phyloP scores from a whole-genome alignment of 2,113 vertebrate genomes.

The Dipodomys ordii region DNA sequence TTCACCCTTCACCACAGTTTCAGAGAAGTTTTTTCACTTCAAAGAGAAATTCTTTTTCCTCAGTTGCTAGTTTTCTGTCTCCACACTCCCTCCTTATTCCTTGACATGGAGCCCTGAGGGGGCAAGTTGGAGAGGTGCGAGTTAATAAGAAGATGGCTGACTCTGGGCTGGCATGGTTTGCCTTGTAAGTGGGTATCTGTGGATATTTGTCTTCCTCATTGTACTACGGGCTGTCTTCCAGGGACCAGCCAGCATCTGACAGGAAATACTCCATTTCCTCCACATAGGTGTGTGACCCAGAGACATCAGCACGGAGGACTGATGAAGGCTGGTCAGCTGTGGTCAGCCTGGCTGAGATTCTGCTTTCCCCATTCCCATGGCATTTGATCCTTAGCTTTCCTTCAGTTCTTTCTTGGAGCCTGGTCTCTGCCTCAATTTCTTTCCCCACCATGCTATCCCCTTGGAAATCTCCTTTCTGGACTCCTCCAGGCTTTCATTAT shows the following conservation, averaged over 20 bases:
- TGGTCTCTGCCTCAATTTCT: not conserved
- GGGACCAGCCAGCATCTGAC: constrained; percentile 20
- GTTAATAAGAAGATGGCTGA: not conserved
- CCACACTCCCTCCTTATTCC: no score
- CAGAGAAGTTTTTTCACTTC: constrained; percentile 2
- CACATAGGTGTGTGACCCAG: not conserved
- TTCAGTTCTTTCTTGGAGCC: not conserved
- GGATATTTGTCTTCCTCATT: constrained; percentile 22
- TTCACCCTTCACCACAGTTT: not conserved
- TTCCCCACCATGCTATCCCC: not conserved
- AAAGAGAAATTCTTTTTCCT: not conserved
- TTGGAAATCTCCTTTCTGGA: not conserved
- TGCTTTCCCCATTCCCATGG: not conserved
- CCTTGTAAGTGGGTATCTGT: not conserved
- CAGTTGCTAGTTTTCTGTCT: not conserved
- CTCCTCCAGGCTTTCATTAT: not conserved
- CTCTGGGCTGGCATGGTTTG: not conserved
- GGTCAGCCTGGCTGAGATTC: not conserved
- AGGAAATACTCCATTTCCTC: constrained; percentile 18
- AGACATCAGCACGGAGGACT: not conserved
- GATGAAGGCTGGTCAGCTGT: not conserved
- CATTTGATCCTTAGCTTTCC: not conserved
- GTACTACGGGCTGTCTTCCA: not conserved
- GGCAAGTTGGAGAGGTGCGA: not conserved
- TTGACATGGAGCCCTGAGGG: not conserved